Percentiles rank a stretch among this genome's conserved stretches.
Conservation (phyloP, 2,888 invertebrate species). For the Thumatha senex region DNA sequence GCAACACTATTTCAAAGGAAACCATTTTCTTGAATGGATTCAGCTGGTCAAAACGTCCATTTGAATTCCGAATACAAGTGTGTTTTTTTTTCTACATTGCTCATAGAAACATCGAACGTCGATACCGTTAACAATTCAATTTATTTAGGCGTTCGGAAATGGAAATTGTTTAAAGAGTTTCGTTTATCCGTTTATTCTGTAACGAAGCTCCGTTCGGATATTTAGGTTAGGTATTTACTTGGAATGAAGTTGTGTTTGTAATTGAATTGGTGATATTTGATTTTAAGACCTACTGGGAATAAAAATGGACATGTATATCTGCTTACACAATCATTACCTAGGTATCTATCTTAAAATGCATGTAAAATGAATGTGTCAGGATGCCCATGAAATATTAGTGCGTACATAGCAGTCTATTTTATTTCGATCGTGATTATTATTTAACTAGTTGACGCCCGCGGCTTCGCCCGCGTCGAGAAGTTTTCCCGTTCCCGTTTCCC, state of each 20-base stretch:
- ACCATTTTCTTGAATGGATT: conserved; percentile 13
- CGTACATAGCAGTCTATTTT: too few relatives aligned
- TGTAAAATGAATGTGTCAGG: too few relatives aligned
- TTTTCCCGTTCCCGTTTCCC: too few relatives aligned
- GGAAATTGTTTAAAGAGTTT: conserved; percentile 18
- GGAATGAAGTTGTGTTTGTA: neutral
- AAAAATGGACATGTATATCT: too few relatives aligned
- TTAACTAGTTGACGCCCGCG: too few relatives aligned
- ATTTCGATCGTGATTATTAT: too few relatives aligned
- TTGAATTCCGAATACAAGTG: conserved; percentile 32
- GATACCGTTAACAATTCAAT: conserved; percentile 33
- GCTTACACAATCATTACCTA: too few relatives aligned
- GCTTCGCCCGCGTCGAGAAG: too few relatives aligned
- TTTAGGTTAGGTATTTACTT: too few relatives aligned
- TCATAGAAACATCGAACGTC: conserved; percentile 25
- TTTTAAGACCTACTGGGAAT: too few relatives aligned
- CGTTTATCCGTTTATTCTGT: conserved; percentile 2
- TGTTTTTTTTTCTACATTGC: conserved; percentile 24
- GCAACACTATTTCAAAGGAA: neutral
- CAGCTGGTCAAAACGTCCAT: conserved; percentile 35
- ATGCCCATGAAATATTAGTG: too few relatives aligned
- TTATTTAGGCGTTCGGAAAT: conserved; percentile 28
- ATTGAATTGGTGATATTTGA: neutral
- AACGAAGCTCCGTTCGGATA: neutral
- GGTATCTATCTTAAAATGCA: too few relatives aligned